Conservation (phyloP, 2,888 invertebrate genomes). For the Tiphia femorata region DNA sequence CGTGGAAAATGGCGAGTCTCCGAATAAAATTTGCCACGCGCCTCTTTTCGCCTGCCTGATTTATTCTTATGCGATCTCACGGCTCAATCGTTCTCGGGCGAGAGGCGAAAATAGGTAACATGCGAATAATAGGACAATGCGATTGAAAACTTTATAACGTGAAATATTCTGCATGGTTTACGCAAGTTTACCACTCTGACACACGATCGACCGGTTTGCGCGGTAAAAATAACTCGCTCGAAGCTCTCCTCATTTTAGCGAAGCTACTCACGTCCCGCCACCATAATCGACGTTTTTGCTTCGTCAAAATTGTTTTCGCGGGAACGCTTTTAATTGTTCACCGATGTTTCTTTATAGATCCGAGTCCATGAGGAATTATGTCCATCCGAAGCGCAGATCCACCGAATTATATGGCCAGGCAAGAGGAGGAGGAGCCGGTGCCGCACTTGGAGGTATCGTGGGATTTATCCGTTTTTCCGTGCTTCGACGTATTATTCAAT, state of each 20-base stretch:
- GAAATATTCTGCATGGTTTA: no score
- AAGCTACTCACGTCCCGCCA: no score
- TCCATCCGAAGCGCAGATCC: conserved; percentile 52
- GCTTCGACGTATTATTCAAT: no score
- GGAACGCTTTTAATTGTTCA: background rate
- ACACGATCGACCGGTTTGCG: conserved; percentile 2
- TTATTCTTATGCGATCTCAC: background rate
- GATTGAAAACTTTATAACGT: no score
- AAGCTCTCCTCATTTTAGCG: background rate
- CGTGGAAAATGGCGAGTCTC: conserved; percentile 37
- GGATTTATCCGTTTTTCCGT: background rate
- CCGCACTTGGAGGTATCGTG: conserved; percentile 49
- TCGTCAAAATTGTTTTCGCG: background rate
- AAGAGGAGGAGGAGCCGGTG: conserved; percentile 49
- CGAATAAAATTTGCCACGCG: conserved; percentile 8
- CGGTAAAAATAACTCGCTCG: conserved; percentile 13
- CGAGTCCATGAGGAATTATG: conserved; percentile 46
- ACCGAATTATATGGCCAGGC: conserved; percentile 44
- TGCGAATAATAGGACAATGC: no score
- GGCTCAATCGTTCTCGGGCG: no score
- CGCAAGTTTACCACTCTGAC: no score
- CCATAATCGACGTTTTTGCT: background rate
- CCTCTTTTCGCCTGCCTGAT: background rate
- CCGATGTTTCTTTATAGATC: conserved; percentile 35
- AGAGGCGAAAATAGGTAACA: no score